Percentiles rank a stretch among this genome's conserved stretches.
Evolutionary conservation across 2,113 vertebrate species (phyloP).

Genomic region (Myotis brandtii): DNA sequence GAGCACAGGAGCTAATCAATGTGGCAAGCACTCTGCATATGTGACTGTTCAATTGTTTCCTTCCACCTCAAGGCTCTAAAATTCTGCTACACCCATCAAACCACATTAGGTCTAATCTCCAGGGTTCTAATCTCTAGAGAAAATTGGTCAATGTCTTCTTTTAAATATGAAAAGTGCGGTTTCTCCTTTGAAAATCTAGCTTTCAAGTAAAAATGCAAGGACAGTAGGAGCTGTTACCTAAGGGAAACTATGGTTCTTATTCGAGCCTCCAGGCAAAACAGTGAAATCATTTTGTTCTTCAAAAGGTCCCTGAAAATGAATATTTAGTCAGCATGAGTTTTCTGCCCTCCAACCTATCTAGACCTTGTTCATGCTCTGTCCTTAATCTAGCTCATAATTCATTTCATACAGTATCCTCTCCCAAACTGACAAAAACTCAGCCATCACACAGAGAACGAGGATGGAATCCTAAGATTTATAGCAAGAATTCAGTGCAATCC

Average conservation of each 20-base stretch:
- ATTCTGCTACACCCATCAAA: background rate
- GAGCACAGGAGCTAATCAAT: background rate
- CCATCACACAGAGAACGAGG: background rate
- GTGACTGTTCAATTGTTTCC: background rate
- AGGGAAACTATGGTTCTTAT: constrained; percentile 11
- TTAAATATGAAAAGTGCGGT: background rate
- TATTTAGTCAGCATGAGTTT: background rate
- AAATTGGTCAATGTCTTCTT: background rate
- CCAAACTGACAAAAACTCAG: background rate
- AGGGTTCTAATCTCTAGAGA: background rate
- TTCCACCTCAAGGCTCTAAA: background rate
- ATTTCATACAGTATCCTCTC: background rate
- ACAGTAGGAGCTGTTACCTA: background rate
- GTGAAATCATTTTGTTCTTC: background rate
- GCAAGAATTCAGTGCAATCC: background rate
- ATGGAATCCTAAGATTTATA: background rate
- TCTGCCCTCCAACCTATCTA: background rate
- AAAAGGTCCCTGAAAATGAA: constrained; percentile 18
- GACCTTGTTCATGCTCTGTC: background rate
- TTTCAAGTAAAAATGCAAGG: constrained; percentile 44
- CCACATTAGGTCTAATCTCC: background rate
- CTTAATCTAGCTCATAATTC: background rate
- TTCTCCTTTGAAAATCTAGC: constrained; percentile 38
- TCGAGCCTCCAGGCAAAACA: constrained; percentile 5
- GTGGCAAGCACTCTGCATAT: background rate